Evolutionary conservation across 2,113 vertebrate species (phyloP).

Genomic region (Loxodonta africana): DNA sequence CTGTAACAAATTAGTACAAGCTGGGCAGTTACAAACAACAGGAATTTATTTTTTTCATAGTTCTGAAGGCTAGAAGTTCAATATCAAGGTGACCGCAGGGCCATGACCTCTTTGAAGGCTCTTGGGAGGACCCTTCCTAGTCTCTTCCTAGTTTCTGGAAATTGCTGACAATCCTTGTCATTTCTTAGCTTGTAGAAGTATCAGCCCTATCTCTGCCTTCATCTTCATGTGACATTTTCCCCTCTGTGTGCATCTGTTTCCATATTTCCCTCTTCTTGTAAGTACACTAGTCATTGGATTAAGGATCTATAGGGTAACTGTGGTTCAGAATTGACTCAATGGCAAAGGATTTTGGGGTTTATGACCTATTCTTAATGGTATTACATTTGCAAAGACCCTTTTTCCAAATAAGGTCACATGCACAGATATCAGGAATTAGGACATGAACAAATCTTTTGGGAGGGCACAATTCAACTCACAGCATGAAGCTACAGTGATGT

Average conservation of each 20-base stretch:
- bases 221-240: neutral
- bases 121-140: too few species aligned
- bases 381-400: neutral
- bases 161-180: neutral
- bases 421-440: neutral
- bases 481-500: neutral
- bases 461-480: neutral
- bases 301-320: too few species aligned
- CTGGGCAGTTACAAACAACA: too few species aligned
- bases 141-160: neutral
- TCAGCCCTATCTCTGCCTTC: neutral
- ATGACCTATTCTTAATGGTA: neutral
- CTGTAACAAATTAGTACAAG: too few species aligned
- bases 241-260: neutral
- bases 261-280: neutral
- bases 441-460: neutral
- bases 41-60: too few species aligned
- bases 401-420: neutral
- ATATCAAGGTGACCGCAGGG: too few species aligned
- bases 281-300: neutral
- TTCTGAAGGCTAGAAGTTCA: too few species aligned
- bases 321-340: too few species aligned
- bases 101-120: too few species aligned
- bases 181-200: neutral
- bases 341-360: too few species aligned